phyloP scores from a whole-genome alignment of 2,113 vertebrate species.

The Nanorana parkeri region DNA sequence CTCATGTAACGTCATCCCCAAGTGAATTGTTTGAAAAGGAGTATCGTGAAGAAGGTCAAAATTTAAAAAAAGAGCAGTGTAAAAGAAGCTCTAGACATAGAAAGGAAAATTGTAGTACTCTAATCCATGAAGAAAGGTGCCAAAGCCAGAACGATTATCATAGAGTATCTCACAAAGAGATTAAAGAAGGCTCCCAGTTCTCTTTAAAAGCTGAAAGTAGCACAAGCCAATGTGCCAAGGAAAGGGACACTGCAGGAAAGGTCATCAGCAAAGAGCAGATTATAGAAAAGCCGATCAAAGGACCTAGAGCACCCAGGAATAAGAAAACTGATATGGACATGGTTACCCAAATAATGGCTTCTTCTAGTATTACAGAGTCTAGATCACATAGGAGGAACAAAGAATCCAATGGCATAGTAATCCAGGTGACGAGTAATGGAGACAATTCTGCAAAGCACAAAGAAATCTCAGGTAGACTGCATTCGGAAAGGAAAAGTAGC shows the following conservation, averaged over 20 bases:
- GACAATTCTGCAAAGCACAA: background rate
- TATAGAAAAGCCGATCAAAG: background rate
- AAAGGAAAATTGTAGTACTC: background rate
- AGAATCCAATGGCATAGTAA: background rate
- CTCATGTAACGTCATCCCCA: background rate
- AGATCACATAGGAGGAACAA: background rate
- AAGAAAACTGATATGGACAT: background rate
- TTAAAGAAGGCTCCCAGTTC: background rate
- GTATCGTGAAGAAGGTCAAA: background rate
- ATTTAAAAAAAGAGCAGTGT: background rate
- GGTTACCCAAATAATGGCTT: background rate
- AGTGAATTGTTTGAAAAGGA: background rate
- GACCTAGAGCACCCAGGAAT: background rate
- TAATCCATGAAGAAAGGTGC: background rate
- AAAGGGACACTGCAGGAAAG: background rate
- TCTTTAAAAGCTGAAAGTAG: background rate
- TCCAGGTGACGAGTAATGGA: background rate
- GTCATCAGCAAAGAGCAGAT: background rate
- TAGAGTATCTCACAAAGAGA: conserved; percentile 14
- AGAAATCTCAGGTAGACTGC: background rate
- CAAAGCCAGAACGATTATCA: background rate
- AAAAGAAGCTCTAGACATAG: background rate
- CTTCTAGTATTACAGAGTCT: conserved; percentile 1
- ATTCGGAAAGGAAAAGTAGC: background rate
- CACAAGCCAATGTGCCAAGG: background rate